Base-by-base conservation (phyloP, 2,113 vertebrate species). In the Prionailurus bengalensis region DNA sequence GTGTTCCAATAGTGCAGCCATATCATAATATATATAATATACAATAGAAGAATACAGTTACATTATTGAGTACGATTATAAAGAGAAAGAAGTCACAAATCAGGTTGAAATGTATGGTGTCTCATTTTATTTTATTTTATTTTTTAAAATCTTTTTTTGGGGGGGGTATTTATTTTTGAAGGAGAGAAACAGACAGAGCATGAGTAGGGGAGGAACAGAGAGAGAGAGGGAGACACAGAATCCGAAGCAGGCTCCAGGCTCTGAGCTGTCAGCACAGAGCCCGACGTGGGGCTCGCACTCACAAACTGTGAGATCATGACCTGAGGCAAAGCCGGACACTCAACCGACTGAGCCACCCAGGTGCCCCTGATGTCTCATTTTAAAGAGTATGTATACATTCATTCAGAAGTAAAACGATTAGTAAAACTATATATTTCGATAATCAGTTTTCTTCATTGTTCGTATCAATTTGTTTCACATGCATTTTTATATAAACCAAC, bases 351-450 rank as follows among this genome's bases (percentile, higher is more conserved):
- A 45, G 45, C 45, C 45, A 45, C 45, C 45, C 45, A 45, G 53
- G 17, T 66, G 53, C 71, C 61, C 53, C 61, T 45, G 45, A 45
- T 45, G 45, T 45, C 29, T 33, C 71, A 65, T 12, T 92, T 94
- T 90, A 91, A 11, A 95, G 55, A 68, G 58, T 61, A 61, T 39
- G 7, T 55, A 6, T 73, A 51, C 53, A 23, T 89, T 91, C 79
- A 42, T 1, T 97, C 61, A 96, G 70, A 96, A 93, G 63, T 36
- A 92, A 94, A 94, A 96, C 6, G 33, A 91, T 74, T 66, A 87
- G n/a, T 39, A 94, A 65, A 89, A 92, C 6, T 91, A 80, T 29
- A 29, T 76, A 95, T 61, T 85, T 70, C 23, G 68, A 19, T 31
- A 76, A 74, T 61, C 42, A 25, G 33, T 55, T 66, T 93, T 92